Conservation (phyloP, 2,888 invertebrate genomes). For the Archips xylosteana region DNA sequence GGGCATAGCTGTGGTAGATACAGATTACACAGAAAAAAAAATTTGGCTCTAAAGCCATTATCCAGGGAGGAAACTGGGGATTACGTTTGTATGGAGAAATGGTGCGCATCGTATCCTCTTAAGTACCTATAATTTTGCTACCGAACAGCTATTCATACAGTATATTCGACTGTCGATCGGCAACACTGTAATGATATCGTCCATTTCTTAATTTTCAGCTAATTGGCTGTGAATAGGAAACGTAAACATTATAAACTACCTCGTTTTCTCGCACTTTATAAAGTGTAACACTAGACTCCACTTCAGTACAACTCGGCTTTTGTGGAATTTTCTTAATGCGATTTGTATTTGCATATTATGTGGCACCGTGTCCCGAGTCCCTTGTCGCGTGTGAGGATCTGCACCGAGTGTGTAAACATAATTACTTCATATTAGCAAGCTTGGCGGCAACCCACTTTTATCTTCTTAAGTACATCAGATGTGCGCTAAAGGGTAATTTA, state of each 20-base stretch:
- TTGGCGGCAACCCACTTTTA: constrained; percentile 2
- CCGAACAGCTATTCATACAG: too few species aligned
- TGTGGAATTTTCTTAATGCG: constrained; percentile 9
- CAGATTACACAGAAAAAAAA: too few species aligned
- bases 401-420: constrained; percentile 1
- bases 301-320: neutral
- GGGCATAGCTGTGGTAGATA: too few species aligned
- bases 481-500: neutral
- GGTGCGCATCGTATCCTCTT: too few species aligned
- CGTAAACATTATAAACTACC: neutral
- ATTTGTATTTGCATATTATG: constrained; percentile 11
- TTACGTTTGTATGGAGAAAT: too few species aligned
- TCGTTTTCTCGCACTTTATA: neutral
- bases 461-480: neutral
- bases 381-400: neutral
- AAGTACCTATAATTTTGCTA: too few species aligned
- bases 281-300: neutral
- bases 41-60: too few species aligned
- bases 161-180: too few species aligned
- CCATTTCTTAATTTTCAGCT: neutral
- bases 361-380: constrained; percentile 1
- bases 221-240: neutral
- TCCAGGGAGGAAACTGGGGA: too few species aligned
- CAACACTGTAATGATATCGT: too few species aligned
- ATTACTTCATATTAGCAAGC: constrained; percentile 5